Percentiles rank a stretch among this genome's conserved stretches.
These are phyloP conservation scores for Caenorhabditis becei DNA, from an alignment of 2,888 invertebrate genomes.

Conservation along the genomic window DNA sequence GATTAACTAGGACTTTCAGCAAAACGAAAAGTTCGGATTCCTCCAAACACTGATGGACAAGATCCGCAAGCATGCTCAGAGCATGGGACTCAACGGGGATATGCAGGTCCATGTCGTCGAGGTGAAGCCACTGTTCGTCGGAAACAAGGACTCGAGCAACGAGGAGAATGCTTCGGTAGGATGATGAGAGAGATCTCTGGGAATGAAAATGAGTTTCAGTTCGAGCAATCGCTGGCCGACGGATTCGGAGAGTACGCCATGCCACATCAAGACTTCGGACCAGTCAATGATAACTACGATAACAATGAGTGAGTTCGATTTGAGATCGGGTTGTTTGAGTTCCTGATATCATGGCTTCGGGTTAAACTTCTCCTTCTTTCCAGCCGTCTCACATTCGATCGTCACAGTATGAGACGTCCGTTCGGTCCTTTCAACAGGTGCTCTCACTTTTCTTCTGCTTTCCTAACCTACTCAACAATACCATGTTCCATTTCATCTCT, in stretches of 20 bases:
- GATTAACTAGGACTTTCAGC: conserved; percentile 15
- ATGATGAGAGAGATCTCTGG: background rate
- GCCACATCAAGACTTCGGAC: conserved; percentile 65
- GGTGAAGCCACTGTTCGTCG: conserved; percentile 69
- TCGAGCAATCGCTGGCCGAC: conserved; percentile 62
- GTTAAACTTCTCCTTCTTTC: conserved; percentile 34
- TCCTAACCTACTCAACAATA: background rate
- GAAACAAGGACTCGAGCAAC: conserved; percentile 17
- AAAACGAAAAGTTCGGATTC: conserved; percentile 70
- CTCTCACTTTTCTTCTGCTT: conserved; percentile 1
- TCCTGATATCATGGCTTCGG: background rate
- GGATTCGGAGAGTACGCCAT: conserved; percentile 70
- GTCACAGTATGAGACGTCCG: conserved; percentile 51
- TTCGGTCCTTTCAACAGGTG: conserved; percentile 62
- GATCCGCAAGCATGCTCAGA: conserved; percentile 75
- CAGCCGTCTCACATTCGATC: conserved; percentile 55
- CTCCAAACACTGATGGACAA: conserved; percentile 73
- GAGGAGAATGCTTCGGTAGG: conserved; percentile 51
- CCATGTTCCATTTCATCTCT: background rate
- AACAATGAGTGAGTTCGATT: conserved; percentile 26
- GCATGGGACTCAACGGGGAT: conserved; percentile 73
- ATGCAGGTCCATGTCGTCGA: conserved; percentile 80
- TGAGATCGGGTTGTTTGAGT: background rate
- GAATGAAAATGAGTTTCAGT: conserved; percentile 16
- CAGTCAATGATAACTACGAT: conserved; percentile 27